Evolutionary conservation across 2,888 invertebrate species (phyloP).

Genomic region (Tipula vernalis): DNA sequence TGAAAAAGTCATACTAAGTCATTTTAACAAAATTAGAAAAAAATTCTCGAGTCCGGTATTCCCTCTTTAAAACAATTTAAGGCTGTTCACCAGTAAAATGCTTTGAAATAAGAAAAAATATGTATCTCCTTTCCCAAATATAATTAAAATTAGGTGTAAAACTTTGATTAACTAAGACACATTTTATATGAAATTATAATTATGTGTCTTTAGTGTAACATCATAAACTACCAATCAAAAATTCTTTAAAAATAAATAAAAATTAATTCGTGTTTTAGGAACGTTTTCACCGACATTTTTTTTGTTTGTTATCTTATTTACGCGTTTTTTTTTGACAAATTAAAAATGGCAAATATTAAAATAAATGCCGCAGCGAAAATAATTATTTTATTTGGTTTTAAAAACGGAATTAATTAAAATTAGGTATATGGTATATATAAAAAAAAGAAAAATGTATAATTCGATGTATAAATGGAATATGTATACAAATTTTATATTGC

Average conservation of each 20-base stretch:
- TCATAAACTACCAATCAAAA: neutral
- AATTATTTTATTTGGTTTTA: neutral
- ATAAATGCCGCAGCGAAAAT: neutral
- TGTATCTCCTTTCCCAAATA: too few relatives aligned
- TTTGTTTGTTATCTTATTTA: constrained; percentile 6
- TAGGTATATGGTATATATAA: too few relatives aligned
- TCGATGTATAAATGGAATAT: neutral
- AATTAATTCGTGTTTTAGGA: constrained; percentile 5
- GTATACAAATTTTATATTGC: neutral
- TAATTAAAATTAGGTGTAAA: too few relatives aligned
- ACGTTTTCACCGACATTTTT: constrained; percentile 12
- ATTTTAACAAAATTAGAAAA: too few relatives aligned
- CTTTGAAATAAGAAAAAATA: too few relatives aligned
- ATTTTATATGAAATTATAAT: too few relatives aligned
- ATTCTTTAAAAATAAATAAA: neutral
- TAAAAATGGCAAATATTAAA: neutral
- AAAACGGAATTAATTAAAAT: neutral
- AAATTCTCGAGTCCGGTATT: too few relatives aligned
- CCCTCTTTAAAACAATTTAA: too few relatives aligned
- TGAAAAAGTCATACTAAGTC: too few relatives aligned
- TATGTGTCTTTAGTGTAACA: too few relatives aligned
- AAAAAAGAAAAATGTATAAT: neutral
- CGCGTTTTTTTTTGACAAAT: neutral
- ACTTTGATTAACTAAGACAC: too few relatives aligned
- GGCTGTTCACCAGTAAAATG: too few relatives aligned